Percentiles rank a stretch among this genome's conserved stretches.
Evolutionary conservation across 2,797 vertebrate genomes (phyloP).

Genomic region (Chelmon rostratus): DNA sequence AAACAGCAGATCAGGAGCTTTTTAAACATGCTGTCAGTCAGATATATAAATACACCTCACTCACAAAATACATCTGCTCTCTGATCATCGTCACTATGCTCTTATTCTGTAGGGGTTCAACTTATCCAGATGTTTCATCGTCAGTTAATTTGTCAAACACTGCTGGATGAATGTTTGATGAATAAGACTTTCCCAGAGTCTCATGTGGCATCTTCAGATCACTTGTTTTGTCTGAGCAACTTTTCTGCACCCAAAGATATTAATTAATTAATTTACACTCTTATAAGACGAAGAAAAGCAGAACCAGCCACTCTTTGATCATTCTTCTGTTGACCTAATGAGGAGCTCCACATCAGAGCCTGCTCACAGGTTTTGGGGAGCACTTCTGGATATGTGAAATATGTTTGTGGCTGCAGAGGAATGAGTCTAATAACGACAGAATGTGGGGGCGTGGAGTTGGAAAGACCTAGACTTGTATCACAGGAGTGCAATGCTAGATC

Average conservation of each 20-base stretch:
- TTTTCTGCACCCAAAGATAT: not conserved
- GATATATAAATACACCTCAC: too few species aligned
- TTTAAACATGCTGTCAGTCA: too few species aligned
- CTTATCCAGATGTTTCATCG: too few species aligned
- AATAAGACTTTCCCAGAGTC: not conserved
- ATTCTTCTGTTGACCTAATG: not conserved
- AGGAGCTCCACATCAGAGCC: not conserved
- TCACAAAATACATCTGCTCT: not conserved
- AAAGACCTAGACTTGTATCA: not conserved
- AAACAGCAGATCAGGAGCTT: too few species aligned
- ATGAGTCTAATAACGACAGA: too few species aligned
- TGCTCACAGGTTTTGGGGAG: not conserved
- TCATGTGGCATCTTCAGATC: not conserved
- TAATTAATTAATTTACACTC: too few species aligned
- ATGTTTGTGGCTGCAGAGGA: not conserved
- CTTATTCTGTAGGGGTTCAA: not conserved
- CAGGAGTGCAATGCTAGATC: too few species aligned
- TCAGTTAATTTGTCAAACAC: not conserved
- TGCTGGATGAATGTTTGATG: not conserved
- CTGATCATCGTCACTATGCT: not conserved
- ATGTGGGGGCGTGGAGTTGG: too few species aligned
- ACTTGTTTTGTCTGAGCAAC: not conserved
- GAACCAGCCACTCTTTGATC: too few species aligned
- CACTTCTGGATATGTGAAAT: not conserved
- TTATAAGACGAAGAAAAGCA: too few species aligned